Base-by-base conservation (phyloP, 2,113 vertebrate genomes). In the Vidua macroura region DNA sequence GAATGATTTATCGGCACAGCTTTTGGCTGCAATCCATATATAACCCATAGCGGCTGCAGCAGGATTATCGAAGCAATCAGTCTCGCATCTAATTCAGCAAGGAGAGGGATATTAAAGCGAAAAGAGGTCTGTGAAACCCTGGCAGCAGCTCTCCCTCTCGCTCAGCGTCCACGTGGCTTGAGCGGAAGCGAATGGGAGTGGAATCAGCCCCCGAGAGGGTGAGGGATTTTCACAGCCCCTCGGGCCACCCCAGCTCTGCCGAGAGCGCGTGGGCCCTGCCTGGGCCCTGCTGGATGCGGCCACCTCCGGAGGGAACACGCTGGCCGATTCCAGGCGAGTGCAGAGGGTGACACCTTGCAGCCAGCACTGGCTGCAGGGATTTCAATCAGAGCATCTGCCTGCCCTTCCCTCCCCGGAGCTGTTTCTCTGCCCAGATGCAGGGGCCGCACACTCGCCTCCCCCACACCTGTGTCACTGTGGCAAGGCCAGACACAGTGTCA, bases 1-100 rank as follows among this genome's bases (percentile, higher is more conserved):
- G 86, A 94, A 95, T 93, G 95, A 96, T 90, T 96, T 93, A 93
- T 95, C 68, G 44, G 86, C 86, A 73, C 27, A 21, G 95, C 86
- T 85, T 55, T 92, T 92, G 91, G 95, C 95, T 91, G 90, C 58
- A 39, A 73, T 93, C 93, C 92, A 93, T 35, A 35, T 46, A 93
- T 82, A 93, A 91, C 82, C 93, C 93, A 80, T 81, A 80, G 85
- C 12, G 87, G 95, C 96, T 86, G 91, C 41, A 12, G 59, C 53
- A 90, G 93, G 96, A 96, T 88, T 94, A 96, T 87, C 44, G n/a
- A 91, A 92, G 95, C 86, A 95, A 96, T 94, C 95, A 86, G 93
- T 68, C 90, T 88, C 66, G 7, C 92, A 81, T 95, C 93, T 90
- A 95, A 96, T 95, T 95, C 95, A 75, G 76, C 80, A 92, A 94